A percentile compares a stretch with the other conserved stretches of the same genome.
Conservation (phyloP, 2,113 vertebrate species). For the Hippocampus barbouri region DNA sequence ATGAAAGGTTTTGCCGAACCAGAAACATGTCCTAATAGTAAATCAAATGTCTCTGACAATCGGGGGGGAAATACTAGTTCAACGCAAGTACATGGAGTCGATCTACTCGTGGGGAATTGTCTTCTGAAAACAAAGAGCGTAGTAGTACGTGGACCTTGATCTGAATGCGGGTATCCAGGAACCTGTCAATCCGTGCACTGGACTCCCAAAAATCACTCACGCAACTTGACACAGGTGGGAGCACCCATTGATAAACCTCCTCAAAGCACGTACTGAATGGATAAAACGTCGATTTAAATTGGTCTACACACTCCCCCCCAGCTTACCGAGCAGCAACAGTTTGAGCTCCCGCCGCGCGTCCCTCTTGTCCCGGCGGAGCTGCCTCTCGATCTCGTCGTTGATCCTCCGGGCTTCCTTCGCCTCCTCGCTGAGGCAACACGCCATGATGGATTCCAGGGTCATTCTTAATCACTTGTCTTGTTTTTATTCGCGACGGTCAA, state of each 20-base stretch:
- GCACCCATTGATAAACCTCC: slow-evolving; percentile 12
- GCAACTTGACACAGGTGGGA: slow-evolving; percentile 45
- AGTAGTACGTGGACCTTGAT: background rate
- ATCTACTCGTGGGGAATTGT: background rate
- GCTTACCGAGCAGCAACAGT: slow-evolving; percentile 88
- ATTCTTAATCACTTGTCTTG: slow-evolving; percentile 58
- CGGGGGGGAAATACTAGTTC: too few relatives aligned
- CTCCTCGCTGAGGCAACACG: slow-evolving; percentile 94
- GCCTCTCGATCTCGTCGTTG: slow-evolving; percentile 94
- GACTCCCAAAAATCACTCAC: slow-evolving; percentile 26
- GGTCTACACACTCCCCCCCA: background rate
- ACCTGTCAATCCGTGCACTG: slow-evolving; percentile 49
- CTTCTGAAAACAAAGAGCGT: background rate
- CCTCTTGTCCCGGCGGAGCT: slow-evolving; percentile 90
- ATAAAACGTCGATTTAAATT: background rate
- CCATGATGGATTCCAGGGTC: slow-evolving; percentile 90
- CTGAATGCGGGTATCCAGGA: background rate
- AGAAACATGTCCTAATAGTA: background rate
- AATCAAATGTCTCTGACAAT: background rate
- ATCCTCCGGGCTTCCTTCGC: slow-evolving; percentile 91
- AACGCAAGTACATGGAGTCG: too few relatives aligned
- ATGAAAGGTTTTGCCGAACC: background rate
- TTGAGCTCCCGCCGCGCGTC: slow-evolving; percentile 87
- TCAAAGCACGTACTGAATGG: background rate
- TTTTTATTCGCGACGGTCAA: background rate